Evolutionary conservation across 2,888 invertebrate species (phyloP), one percentile per base, ranked within the genome.

Genomic region (Neria commutata): DNA sequence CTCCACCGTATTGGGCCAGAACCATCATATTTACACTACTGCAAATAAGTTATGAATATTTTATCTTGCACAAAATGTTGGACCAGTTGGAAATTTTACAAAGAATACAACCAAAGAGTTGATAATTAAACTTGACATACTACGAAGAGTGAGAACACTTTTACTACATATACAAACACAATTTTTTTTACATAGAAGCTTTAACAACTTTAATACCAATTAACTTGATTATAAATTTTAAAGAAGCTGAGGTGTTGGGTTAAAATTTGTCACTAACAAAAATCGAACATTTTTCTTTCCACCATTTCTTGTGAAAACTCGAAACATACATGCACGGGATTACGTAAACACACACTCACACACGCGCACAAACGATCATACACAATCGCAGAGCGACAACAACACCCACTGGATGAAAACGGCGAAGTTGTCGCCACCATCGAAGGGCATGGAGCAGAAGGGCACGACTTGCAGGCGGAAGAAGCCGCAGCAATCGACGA

Each of bases 401-500:
- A 67, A 62, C 68, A 65, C 57, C 72, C 70, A 58, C 66, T 70
- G 45, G 72, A 76, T 58, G 76, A 74, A 49, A 72, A 75, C 58
- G 77, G 77, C 21, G 75, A 78, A 54, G 68, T 78, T 25, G 67
- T 79, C 25, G 77, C 77, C 37, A 78, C 74, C 29, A 77, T 79
- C 33, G 80, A 79, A 63, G 79, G 73, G 26, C 65, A 71, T 29
- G 66, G 66, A 53, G n/a, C n/a, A n/a, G 68, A 73, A 29, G 63
- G 70, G 24, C 69, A 65, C 40, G 68, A 72, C 2, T 59, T 74
- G 57, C 74, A 73, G 17, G 70, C 70, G 47, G 76, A 69, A 23
- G 75, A 76, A 46, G 77, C 77, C 21, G 79, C 78, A 49, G 79
- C 75, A 19, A 80, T 80, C 34, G 80, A 80, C 49, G 71, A 76